A percentile compares a stretch with the other conserved stretches of the same genome.
Conservation (phyloP, 2,888 invertebrate genomes). For the Zaprionus bogoriensis region DNA sequence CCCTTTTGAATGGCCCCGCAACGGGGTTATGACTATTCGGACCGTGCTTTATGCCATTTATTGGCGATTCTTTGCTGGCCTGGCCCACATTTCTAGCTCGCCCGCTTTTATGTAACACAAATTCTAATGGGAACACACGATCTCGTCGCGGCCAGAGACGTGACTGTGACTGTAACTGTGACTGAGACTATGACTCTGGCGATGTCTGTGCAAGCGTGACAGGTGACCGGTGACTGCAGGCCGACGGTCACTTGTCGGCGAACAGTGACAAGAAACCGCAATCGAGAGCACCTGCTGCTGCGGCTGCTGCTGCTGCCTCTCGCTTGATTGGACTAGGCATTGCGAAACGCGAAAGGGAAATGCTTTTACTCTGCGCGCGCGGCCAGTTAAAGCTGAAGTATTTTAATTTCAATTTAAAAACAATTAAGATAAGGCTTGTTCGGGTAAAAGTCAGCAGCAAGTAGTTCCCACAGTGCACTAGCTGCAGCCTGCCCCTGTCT, state of each 20-base stretch:
- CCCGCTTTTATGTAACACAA: conserved; percentile 43
- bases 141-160: conserved; percentile 9
- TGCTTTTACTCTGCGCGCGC: conserved; percentile 61
- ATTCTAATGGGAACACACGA: conserved; percentile 45
- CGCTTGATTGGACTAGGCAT: conserved; percentile 14
- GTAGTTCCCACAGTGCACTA: conserved; percentile 47
- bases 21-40: conserved; percentile 53
- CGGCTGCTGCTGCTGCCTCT: conserved; percentile 15
- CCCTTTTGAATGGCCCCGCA: conserved; percentile 62
- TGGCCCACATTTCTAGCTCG: conserved; percentile 48
- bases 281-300: conserved; percentile 22
- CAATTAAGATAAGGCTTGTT: conserved; percentile 66
- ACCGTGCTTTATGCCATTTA: conserved; percentile 17
- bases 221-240: conserved; percentile 12
- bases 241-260: background rate
- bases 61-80: conserved; percentile 26
- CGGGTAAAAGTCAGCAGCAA: conserved; percentile 58
- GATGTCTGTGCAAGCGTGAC: too few species aligned
- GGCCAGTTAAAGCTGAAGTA: conserved; percentile 40
- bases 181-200: too few species aligned
- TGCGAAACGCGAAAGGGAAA: conserved; percentile 67
- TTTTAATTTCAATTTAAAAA: conserved; percentile 68
- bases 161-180: too few species aligned
- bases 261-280: conserved; percentile 11
- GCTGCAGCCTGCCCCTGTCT: conserved; percentile 7